Evolutionary conservation across 2,888 invertebrate genomes (phyloP), one percentile per base, ranked within the genome.

Genomic region (Epistrophe eligans): DNA sequence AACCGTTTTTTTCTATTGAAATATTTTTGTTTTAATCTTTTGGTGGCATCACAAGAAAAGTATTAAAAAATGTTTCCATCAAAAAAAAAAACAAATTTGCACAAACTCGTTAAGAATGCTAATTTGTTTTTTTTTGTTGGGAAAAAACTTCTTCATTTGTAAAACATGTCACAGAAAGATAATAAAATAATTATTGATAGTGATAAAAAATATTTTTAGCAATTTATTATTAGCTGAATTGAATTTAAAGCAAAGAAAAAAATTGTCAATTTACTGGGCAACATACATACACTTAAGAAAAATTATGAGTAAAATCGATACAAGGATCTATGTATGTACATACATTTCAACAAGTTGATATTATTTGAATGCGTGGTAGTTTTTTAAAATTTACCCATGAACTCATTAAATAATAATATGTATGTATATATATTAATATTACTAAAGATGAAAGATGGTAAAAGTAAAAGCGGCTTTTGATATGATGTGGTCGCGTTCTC

Each of bases 51-150:
- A 43, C 4, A 15, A 60, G 57, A 38, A 45, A 70, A 32, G 17
- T 35, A 38, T 58, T 35, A 57, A 64, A 57, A 24, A 64, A 62
- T 58, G 4, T 45, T 43, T 77, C 64, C 70, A 79, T 79, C 62
- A 76, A 81, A 85, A 72, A 87, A 83, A 85, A 72, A 87, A 83
- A 17, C 17, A 77, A 87, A 83, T 83, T 83, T 79, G 83, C 87
- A 83, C 76, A 83, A 43, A 76, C 83, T 87, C 79, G 83, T 87
- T 87, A 83, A 79, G 79, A 87, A 87, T 87, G 82, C 76, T 79
- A 83, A 87, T 87, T 83, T 40, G 24, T 66, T 15, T 60, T 43
- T 43, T 5, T 17, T 43, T 35, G 58, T 32, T 57, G 24, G 55
- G 32, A 55, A 35, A 77, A 17, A 17, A 45, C 32, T 58, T 7